Evolutionary conservation across 2,797 vertebrate genomes (phyloP).

Genomic region (Platyrinchus mystaceus): DNA sequence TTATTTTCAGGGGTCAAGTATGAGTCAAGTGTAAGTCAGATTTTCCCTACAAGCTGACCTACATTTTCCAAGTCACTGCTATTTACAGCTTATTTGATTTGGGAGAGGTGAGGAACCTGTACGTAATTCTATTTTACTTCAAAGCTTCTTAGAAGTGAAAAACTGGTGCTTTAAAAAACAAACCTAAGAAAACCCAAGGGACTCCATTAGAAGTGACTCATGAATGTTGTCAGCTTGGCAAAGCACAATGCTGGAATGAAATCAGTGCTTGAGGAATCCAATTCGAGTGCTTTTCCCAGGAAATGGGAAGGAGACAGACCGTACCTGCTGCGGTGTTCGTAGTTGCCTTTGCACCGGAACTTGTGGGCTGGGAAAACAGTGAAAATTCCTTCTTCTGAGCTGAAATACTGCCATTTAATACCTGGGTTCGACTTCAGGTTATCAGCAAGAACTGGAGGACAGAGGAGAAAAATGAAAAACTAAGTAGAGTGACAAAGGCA

Average conservation of each 20-base stretch:
- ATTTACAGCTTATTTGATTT: neutral
- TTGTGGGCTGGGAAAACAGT: constrained; percentile 98
- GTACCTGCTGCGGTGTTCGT: constrained; percentile 97
- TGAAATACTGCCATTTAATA: constrained; percentile 99
- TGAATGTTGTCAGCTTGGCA: neutral
- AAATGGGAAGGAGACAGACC: neutral
- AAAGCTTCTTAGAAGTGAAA: neutral
- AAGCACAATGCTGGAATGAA: neutral
- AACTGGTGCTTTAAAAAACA: neutral
- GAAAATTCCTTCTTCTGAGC: constrained; percentile 98
- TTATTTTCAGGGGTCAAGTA: neutral
- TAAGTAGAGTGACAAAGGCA: neutral
- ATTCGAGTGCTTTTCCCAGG: neutral
- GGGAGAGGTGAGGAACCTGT: neutral
- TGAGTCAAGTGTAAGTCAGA: neutral
- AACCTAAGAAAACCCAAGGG: neutral
- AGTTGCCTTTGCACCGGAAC: constrained; percentile 95
- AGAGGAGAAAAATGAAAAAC: neutral
- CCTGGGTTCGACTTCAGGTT: constrained; percentile 98
- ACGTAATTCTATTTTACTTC: neutral
- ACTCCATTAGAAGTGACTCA: neutral
- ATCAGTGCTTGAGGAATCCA: neutral
- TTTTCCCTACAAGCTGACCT: neutral
- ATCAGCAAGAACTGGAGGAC: constrained; percentile 89
- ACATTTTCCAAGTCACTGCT: neutral